Conservation (phyloP, 2,113 vertebrate species). For the Catharus fuscescens region DNA sequence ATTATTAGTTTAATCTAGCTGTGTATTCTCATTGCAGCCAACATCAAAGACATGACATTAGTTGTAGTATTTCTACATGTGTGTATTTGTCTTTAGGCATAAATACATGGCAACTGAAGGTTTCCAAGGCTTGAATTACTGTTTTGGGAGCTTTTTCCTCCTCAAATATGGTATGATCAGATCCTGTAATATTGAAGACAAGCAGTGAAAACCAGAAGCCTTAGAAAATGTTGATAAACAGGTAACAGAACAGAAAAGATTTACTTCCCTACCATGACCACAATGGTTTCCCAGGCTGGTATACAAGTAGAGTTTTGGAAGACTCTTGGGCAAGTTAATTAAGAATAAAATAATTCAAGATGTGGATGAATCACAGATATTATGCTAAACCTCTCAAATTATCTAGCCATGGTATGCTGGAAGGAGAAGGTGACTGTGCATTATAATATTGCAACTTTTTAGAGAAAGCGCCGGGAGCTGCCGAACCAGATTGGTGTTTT, state of each 20-base stretch:
- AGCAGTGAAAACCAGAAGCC: neutral
- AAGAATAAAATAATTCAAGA: neutral
- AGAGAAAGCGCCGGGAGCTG: slow-evolving; percentile 6
- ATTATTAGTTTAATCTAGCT: neutral
- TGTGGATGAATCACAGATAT: neutral
- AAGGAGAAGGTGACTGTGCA: neutral
- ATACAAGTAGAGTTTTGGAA: neutral
- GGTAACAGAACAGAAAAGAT: neutral
- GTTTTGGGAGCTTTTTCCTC: neutral
- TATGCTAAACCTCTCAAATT: neutral
- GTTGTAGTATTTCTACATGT: neutral
- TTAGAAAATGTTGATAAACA: neutral
- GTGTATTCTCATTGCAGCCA: neutral
- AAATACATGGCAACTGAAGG: neutral
- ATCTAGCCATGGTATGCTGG: neutral
- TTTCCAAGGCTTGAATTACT: neutral
- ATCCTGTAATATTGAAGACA: neutral
- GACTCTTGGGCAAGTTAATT: neutral
- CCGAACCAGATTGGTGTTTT: slow-evolving; percentile 46
- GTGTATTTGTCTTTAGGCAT: neutral
- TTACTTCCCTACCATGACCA: neutral
- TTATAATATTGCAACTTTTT: slow-evolving; percentile 4
- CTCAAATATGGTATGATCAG: neutral
- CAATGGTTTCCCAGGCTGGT: neutral
- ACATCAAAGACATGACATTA: neutral